These are phyloP conservation scores for Amphipoea lucens DNA, from an alignment of 2,888 invertebrate genomes.

Conservation along the genomic window DNA sequence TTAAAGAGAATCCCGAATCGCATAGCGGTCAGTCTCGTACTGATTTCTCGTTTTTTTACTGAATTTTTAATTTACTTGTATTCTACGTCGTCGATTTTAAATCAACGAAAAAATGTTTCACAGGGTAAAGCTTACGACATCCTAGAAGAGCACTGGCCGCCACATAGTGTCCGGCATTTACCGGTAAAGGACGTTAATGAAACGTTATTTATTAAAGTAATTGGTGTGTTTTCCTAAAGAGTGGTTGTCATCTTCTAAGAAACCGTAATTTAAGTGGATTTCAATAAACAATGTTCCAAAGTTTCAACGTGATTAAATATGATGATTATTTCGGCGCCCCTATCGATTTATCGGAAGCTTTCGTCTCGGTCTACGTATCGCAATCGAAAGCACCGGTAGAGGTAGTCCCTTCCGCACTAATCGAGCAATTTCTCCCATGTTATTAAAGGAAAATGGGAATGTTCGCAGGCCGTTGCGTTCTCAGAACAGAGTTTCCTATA, in stretches of 20 bases:
- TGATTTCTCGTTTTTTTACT: slow-evolving; percentile 14
- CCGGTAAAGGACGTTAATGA: background rate
- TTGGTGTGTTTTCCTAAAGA: background rate
- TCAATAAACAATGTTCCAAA: background rate
- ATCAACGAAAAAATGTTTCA: background rate
- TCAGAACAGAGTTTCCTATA: slow-evolving; percentile 86
- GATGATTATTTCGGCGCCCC: slow-evolving; percentile 48
- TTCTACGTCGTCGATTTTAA: background rate
- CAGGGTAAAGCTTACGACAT: background rate
- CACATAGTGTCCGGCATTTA: background rate
- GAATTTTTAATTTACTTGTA: slow-evolving; percentile 5
- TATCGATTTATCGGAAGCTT: slow-evolving; percentile 67
- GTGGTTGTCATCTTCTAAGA: background rate
- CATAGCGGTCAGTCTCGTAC: slow-evolving; percentile 5
- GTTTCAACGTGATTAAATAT: slow-evolving; percentile 13
- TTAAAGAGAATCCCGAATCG: slow-evolving; percentile 9
- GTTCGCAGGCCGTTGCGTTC: slow-evolving; percentile 88
- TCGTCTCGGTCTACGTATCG: slow-evolving; percentile 73
- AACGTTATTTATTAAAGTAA: background rate
- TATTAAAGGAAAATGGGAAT: slow-evolving; percentile 88
- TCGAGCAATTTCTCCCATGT: slow-evolving; percentile 88
- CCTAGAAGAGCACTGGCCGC: background rate
- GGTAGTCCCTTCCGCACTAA: slow-evolving; percentile 85
- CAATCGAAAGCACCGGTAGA: slow-evolving; percentile 78
- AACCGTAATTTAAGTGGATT: background rate